phyloP scores from a whole-genome alignment of 2,113 vertebrate species.

The Carettochelys insculpta region DNA sequence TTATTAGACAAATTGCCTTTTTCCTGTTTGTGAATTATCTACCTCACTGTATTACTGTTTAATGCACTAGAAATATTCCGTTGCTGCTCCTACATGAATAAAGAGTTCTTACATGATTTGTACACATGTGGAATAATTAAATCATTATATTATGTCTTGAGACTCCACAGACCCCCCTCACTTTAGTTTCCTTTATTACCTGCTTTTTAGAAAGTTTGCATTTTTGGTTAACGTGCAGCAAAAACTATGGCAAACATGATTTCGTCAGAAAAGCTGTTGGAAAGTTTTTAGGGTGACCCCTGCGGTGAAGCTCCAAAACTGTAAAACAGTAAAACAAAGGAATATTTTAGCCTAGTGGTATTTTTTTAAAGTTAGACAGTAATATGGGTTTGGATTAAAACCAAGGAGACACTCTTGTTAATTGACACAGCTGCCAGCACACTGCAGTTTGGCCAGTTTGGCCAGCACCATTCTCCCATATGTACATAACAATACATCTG shows the following conservation, averaged over 20 bases:
- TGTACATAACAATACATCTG: not conserved
- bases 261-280: not conserved
- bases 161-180: not conserved
- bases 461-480: too few relatives aligned
- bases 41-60: rapidly evolving
- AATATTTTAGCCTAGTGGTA: not conserved
- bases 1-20: not conserved
- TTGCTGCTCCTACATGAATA: rapidly evolving
- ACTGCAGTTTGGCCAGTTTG: not conserved
- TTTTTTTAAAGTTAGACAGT: not conserved
- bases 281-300: not conserved
- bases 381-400: not conserved
- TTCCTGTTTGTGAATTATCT: rapidly evolving
- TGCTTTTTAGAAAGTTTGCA: not conserved
- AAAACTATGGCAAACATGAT: constrained; percentile 1
- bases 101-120: not conserved
- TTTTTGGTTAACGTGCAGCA: not conserved
- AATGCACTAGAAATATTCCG: rapidly evolving
- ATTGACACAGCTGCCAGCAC: not conserved
- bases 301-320: not conserved
- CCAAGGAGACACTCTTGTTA: not conserved
- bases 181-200: not conserved
- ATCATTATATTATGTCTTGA: rapidly evolving
- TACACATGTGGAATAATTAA: not conserved
- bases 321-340: not conserved